Base-by-base conservation (phyloP, 2,113 vertebrate species). In the Lagopus muta region DNA sequence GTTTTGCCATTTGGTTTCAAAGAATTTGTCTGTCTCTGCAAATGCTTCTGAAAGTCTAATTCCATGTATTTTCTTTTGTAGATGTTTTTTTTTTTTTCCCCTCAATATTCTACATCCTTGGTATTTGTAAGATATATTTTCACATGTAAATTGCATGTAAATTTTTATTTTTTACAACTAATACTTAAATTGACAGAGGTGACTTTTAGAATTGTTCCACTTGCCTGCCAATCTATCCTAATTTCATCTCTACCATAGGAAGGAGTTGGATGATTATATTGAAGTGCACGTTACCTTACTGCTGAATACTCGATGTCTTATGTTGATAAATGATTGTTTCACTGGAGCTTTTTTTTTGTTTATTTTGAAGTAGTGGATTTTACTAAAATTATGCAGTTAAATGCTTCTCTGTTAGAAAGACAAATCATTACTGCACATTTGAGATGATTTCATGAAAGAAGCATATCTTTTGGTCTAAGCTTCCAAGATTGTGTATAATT, bases 1-100 rank as follows among this genome's bases (percentile, higher is more conserved):
- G 30, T 48, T 82, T 88, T 93, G 12, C 36, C 18, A 28, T 52
- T 34, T 34, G 24, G 94, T 90, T 94, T 77, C 69, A 66, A 96
- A 82, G 28, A 43, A 52, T 81, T 83, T 70, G 7, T 94, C 32
- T 79, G 43, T 16, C 16, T 87, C n/a, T 71, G 28, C 0, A 13
- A 76, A 77, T 70, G 54, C 73, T 83, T 92, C 69, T 83, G 76
- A 85, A 90, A 84, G 82, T 82, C 45, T 77, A 2, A 30, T 62
- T 89, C 60, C 74, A 10, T 32, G 0, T 82, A 20, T 87, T 71
- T 36, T 73, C 42, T 73, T 73, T 76, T 69, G 15, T 54, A 88
- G 30, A 24, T 66, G 3, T 1, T 65, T 92, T 92, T 52, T 77
- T 54, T 16, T 40, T 40, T 40, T 40, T 36, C 36, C 38, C 22